Evolutionary conservation across 2,888 invertebrate species (phyloP).

Genomic region (Theretra japonica): DNA sequence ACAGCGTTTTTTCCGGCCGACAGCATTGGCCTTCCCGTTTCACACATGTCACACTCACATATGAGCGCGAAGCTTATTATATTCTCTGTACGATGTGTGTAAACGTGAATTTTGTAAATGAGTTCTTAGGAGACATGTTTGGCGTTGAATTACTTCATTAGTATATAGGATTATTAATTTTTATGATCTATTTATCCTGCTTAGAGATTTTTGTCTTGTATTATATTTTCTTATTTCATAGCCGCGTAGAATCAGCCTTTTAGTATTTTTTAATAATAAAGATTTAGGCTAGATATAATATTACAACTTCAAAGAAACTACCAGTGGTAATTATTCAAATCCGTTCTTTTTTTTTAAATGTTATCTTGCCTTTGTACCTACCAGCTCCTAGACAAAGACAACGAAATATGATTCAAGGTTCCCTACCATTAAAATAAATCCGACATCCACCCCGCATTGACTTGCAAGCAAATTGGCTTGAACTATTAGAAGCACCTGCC

Average conservation of each 20-base stretch:
- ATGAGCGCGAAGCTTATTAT: constrained; percentile 6
- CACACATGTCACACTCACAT: not conserved
- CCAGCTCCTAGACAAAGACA: not conserved
- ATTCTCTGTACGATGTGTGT: not conserved
- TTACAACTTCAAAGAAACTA: too few relatives aligned
- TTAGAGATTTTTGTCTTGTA: too few relatives aligned
- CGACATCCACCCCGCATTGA: not conserved
- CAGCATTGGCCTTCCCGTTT: constrained; percentile 40
- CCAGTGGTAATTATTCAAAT: too few relatives aligned
- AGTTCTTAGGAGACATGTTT: not conserved
- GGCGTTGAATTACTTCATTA: not conserved
- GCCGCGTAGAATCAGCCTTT: too few relatives aligned
- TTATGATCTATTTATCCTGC: too few relatives aligned
- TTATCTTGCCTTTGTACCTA: too few relatives aligned
- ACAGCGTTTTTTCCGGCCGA: constrained; percentile 57
- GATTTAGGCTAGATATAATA: too few relatives aligned
- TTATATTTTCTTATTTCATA: too few relatives aligned
- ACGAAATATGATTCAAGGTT: not conserved
- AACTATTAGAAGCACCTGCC: constrained; percentile 34
- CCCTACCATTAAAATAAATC: too few relatives aligned
- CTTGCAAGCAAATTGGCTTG: constrained; percentile 36
- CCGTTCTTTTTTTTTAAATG: too few relatives aligned
- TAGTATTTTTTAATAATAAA: too few relatives aligned
- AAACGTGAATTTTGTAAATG: constrained; percentile 5
- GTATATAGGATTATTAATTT: not conserved